Conservation (phyloP, 2,113 vertebrate genomes). For the Phrynosoma platyrhinos region DNA sequence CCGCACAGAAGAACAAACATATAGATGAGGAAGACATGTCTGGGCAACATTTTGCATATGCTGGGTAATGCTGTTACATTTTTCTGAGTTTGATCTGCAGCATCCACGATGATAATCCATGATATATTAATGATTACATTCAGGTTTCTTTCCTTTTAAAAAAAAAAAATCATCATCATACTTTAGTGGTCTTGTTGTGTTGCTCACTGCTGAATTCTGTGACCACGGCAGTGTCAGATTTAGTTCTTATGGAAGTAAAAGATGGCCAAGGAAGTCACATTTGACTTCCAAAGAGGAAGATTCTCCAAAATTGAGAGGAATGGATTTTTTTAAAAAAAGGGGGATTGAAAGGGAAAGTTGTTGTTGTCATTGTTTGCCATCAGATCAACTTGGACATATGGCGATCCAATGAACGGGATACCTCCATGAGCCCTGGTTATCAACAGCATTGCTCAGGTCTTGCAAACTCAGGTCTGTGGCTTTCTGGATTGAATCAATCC, state of each 20-base stretch:
- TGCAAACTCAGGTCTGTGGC: too few species aligned
- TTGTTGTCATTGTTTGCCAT: too few species aligned
- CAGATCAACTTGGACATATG: too few species aligned
- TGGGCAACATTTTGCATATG: not conserved
- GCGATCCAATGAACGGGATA: too few species aligned
- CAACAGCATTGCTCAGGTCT: too few species aligned
- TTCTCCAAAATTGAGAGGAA: not conserved
- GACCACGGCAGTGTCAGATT: not conserved
- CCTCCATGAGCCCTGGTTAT: too few species aligned
- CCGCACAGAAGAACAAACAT: not conserved
- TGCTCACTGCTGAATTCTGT: not conserved
- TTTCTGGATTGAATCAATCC: too few species aligned
- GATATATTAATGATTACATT: not conserved
- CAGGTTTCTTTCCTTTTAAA: not conserved
- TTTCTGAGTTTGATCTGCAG: not conserved
- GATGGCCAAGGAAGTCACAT: not conserved
- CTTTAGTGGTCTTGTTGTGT: not conserved
- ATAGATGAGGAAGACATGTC: not conserved
- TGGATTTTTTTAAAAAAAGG: not conserved
- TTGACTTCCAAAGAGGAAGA: not conserved
- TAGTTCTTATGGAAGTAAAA: not conserved
- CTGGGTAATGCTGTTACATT: not conserved
- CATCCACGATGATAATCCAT: too few species aligned
- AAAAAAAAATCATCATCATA: not conserved
- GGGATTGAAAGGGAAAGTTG: not conserved